These are phyloP conservation scores for Psittacula echo DNA, from an alignment of 2,797 vertebrate species.

Conservation along the genomic window DNA sequence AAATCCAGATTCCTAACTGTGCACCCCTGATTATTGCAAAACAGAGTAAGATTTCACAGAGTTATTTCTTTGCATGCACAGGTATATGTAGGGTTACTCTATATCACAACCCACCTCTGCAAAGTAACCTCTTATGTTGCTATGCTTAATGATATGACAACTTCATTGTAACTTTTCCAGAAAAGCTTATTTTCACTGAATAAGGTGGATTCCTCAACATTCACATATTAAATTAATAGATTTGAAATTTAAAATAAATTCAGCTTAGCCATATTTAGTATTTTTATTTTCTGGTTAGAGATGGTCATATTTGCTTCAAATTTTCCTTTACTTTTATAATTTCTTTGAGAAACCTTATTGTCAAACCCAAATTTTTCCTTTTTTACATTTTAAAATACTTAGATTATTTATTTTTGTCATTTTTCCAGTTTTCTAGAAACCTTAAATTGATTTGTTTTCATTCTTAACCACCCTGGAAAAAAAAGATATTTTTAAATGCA, in stretches of 20 bases:
- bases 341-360: neutral
- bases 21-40: neutral
- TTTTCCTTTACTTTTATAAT: neutral
- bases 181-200: neutral
- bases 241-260: neutral
- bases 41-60: neutral
- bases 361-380: neutral
- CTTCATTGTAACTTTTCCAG: neutral
- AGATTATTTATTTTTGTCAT: neutral
- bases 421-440: neutral
- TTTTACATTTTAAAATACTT: neutral
- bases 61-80: neutral
- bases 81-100: neutral
- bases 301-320: neutral
- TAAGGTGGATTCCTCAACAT: neutral
- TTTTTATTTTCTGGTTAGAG: neutral
- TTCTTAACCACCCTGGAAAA: neutral
- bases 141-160: neutral
- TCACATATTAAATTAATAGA: neutral
- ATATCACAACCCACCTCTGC: neutral
- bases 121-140: neutral
- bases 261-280: neutral
- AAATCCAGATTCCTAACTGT: neutral
- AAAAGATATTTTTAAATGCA: neutral
- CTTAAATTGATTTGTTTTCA: neutral